Base-by-base conservation (phyloP, 2,888 invertebrate genomes). In the Lottia scabra region DNA sequence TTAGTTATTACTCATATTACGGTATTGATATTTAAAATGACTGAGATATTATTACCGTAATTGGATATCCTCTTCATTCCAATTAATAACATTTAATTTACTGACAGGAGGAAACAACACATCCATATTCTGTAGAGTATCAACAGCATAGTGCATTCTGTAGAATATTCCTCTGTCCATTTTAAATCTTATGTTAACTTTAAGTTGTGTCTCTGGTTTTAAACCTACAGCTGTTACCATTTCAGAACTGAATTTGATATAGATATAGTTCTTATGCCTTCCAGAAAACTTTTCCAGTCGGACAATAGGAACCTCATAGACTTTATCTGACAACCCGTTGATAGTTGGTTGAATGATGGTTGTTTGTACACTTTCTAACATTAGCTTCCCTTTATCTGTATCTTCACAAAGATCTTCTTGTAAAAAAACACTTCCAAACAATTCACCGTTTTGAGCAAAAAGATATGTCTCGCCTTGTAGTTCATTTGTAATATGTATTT, bases 101-200 rank as follows among this genome's bases (percentile, higher is more conserved):
- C 81, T 80, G 44, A 87, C 78, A 77, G 88, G 85, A 1, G 88
- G 88, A 71, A 87, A 88, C 46, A 87, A 84, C 16, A 87, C 77
- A 67, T 85, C 84, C 0, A 83, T 82, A 13, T 74, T 74, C 45
- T 75, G 56, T 23, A 87, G 71, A 70, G 76, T 77, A 77, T 88
- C 88, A 6, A 87, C 71, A 43, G 88, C 87, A 74, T 78, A 82
- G 69, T 88, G 88, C 87, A 88, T 87, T 44, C 79, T 75, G 71
- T 85, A 85, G 80, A 89, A 88, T 63, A 77, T 82, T 43, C 78
- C 72, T n/a, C 88, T 74, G 67, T 87, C 79, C 85, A 88, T 83
- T 82, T 87, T 85, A 76, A 89, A 89, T 83, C 88, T 88, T 2
- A 88, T 83, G 73, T 89, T 87, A 16, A 88, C 79, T 23, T 82